These are phyloP conservation scores for Sisyra terminalis DNA, from an alignment of 2,888 invertebrate genomes.

Conservation along the genomic window DNA sequence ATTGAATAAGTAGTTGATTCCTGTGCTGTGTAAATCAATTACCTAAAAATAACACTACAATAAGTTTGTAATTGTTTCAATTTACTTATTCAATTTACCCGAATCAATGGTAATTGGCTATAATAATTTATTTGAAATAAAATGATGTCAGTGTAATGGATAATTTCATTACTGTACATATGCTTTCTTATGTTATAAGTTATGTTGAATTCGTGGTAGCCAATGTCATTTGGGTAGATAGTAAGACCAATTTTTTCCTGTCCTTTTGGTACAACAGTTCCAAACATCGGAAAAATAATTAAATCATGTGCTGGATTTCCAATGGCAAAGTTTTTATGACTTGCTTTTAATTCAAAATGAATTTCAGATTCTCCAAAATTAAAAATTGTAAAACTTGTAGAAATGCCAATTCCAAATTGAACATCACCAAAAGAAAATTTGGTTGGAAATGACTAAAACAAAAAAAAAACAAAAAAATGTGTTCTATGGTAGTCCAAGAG, in stretches of 20 bases:
- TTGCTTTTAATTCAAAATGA: slow-evolving; percentile 19
- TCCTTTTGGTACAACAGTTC: background rate
- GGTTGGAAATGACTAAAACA: slow-evolving; percentile 24
- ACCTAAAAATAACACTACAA: background rate
- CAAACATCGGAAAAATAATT: slow-evolving; percentile 14
- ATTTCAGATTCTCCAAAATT: slow-evolving; percentile 26
- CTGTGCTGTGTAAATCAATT: background rate
- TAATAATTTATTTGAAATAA: slow-evolving; percentile 5
- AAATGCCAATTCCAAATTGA: slow-evolving; percentile 17
- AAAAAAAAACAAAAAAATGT: too few species aligned
- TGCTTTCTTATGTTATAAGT: slow-evolving; percentile 6
- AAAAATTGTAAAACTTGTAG: slow-evolving; percentile 21
- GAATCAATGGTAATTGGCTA: slow-evolving; percentile 2
- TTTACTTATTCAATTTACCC: background rate
- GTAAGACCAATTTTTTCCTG: slow-evolving; percentile 1
- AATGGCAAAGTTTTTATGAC: slow-evolving; percentile 12
- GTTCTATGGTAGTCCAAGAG: too few species aligned
- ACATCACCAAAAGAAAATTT: slow-evolving; percentile 20
- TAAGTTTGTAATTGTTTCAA: too few species aligned
- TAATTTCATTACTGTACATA: slow-evolving; percentile 1
- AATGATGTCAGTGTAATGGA: background rate
- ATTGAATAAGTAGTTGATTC: slow-evolving; percentile 15
- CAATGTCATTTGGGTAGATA: slow-evolving; percentile 1
- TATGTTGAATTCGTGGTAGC: slow-evolving; percentile 1
- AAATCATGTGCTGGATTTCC: slow-evolving; percentile 13